phyloP scores from a whole-genome alignment of 2,113 vertebrate genomes.

The Gymnocephalus cernua region DNA sequence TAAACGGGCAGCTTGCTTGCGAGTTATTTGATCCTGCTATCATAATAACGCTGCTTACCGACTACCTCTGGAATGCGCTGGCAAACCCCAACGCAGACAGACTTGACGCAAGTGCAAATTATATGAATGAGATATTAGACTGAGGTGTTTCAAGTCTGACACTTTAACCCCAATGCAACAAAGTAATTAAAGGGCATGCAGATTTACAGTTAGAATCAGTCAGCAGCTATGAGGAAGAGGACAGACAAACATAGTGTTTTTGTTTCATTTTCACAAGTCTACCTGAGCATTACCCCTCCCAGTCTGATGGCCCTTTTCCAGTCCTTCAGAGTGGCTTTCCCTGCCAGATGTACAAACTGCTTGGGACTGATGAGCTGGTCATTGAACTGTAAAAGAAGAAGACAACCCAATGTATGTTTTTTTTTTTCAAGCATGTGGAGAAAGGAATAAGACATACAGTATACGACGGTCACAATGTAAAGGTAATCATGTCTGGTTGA shows the following conservation, averaged over 20 bases:
- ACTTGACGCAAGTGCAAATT: constrained; percentile 44
- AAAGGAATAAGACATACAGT: not conserved
- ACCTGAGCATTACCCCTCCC: constrained; percentile 97
- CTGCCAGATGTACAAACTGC: constrained; percentile 96
- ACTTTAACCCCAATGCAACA: constrained; percentile 8
- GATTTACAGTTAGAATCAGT: not conserved
- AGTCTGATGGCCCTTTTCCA: constrained; percentile 97
- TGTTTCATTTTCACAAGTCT: constrained; percentile 36
- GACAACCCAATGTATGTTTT: constrained; percentile 6
- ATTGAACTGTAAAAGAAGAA: constrained; percentile 87
- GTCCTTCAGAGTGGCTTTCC: constrained; percentile 95
- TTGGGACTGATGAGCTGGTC: constrained; percentile 96
- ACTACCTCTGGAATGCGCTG: constrained; percentile 64
- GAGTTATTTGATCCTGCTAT: constrained; percentile 57
- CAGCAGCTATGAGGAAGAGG: not conserved
- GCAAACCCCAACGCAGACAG: constrained; percentile 52
- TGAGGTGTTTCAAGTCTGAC: constrained; percentile 18
- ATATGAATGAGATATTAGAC: constrained; percentile 14
- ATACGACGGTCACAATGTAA: not conserved
- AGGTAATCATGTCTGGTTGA: not conserved
- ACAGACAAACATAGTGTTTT: not conserved
- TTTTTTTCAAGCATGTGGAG: not conserved
- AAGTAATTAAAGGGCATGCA: not conserved
- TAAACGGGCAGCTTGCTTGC: constrained; percentile 42
- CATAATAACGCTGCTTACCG: constrained; percentile 52